These are phyloP conservation scores for Athalia circularis DNA, from an alignment of 2,888 invertebrate genomes.

Conservation along the genomic window DNA sequence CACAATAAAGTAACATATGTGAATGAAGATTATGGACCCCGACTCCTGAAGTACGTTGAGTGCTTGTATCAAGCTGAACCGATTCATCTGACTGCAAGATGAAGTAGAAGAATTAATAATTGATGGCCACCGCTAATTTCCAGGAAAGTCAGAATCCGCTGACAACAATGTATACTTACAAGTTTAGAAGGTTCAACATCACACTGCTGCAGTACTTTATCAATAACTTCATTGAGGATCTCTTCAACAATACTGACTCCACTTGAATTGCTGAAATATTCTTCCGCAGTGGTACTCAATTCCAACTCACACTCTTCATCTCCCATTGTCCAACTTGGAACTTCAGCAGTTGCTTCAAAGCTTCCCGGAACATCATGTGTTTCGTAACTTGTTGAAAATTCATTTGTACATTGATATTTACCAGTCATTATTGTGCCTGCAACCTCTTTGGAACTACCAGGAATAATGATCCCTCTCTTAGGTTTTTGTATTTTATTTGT, in stretches of 20 bases:
- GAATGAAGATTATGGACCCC: constrained; percentile 86
- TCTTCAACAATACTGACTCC: constrained; percentile 76
- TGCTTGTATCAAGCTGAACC: constrained; percentile 62
- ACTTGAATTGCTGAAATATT: constrained; percentile 78
- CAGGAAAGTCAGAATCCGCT: not conserved
- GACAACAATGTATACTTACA: constrained; percentile 52
- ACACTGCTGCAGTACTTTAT: constrained; percentile 73
- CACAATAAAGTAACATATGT: constrained; percentile 88
- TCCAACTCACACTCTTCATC: constrained; percentile 75
- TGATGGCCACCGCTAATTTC: not conserved
- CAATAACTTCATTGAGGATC: constrained; percentile 78
- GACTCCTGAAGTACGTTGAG: constrained; percentile 65
- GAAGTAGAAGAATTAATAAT: constrained; percentile 10
- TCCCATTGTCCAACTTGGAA: constrained; percentile 76
- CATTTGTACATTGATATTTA: constrained; percentile 68
- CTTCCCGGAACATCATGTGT: constrained; percentile 68
- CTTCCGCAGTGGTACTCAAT: constrained; percentile 80
- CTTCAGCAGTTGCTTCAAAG: constrained; percentile 74
- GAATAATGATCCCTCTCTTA: constrained; percentile 63
- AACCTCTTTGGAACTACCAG: constrained; percentile 66
- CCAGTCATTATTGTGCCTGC: constrained; percentile 71
- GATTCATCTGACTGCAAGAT: constrained; percentile 63
- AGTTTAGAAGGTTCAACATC: constrained; percentile 65
- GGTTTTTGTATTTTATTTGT: constrained; percentile 57
- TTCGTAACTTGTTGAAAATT: constrained; percentile 67